These are phyloP conservation scores for Hemicrepidius hirtus DNA, from an alignment of 2,888 invertebrate genomes.

Conservation along the genomic window DNA sequence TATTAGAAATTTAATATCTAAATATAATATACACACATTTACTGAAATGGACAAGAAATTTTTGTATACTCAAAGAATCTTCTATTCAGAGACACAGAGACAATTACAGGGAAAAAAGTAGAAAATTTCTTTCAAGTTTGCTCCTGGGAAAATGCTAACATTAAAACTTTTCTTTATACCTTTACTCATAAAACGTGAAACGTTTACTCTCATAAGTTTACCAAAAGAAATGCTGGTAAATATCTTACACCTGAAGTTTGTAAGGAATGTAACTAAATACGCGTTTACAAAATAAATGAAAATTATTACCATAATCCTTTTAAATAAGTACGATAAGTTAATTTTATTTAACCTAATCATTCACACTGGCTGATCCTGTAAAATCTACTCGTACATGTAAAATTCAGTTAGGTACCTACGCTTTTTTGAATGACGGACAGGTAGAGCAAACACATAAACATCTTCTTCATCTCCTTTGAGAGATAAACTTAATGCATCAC, in stretches of 20 bases:
- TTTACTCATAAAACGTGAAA: slow-evolving; percentile 8
- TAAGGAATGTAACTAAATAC: too few relatives aligned
- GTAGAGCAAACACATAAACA: slow-evolving; percentile 19
- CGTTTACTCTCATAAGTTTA: slow-evolving; percentile 38
- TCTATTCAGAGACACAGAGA: slow-evolving; percentile 9
- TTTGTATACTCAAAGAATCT: slow-evolving; percentile 10
- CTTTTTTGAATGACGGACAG: slow-evolving; percentile 24
- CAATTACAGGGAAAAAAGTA: slow-evolving; percentile 8
- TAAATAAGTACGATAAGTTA: too few relatives aligned
- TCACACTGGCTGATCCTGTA: neutral
- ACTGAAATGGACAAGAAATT: neutral
- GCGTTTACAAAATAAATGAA: too few relatives aligned
- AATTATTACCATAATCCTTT: too few relatives aligned
- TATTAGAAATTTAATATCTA: slow-evolving; percentile 3
- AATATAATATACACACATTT: neutral
- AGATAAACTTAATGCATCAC: slow-evolving; percentile 25
- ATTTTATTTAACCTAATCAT: too few relatives aligned
- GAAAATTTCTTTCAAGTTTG: slow-evolving; percentile 30
- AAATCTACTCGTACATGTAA: slow-evolving; percentile 3
- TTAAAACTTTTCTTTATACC: slow-evolving; percentile 39
- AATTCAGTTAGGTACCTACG: neutral
- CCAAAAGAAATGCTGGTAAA: slow-evolving; percentile 34
- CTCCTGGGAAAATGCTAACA: slow-evolving; percentile 18
- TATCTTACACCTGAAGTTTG: slow-evolving; percentile 26
- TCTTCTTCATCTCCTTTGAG: slow-evolving; percentile 22